Conservation (phyloP, 2,113 vertebrate genomes). For the Thunnus thynnus region DNA sequence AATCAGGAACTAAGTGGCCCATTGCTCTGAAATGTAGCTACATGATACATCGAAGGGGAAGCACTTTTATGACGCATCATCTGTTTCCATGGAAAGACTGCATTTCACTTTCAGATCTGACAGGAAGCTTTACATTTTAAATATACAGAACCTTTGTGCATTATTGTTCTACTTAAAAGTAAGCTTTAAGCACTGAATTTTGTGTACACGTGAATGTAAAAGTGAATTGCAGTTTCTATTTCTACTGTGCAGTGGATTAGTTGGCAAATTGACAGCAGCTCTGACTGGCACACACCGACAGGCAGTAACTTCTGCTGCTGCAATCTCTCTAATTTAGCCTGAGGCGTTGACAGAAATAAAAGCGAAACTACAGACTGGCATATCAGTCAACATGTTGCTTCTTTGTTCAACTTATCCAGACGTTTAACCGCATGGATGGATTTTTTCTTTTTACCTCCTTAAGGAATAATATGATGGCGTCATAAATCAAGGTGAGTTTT, state of each 20-base stretch:
- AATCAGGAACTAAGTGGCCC: too few relatives aligned
- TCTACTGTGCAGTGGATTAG: neutral
- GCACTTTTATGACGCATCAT: neutral
- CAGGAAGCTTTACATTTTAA: neutral
- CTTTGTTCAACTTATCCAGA: neutral
- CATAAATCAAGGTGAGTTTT: neutral
- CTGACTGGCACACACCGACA: too few relatives aligned
- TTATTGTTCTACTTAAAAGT: neutral
- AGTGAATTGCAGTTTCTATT: too few relatives aligned
- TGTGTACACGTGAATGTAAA: too few relatives aligned
- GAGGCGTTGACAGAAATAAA: neutral
- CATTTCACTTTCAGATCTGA: neutral
- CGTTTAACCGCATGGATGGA: neutral
- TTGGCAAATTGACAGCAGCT: neutral
- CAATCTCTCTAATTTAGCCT: neutral
- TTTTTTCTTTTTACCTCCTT: neutral
- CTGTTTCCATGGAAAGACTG: constrained; percentile 3
- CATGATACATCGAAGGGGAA: too few relatives aligned
- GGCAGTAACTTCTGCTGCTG: too few relatives aligned
- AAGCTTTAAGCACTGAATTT: too few relatives aligned
- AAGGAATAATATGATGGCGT: neutral
- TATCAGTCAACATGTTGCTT: too few relatives aligned
- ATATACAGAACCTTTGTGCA: neutral
- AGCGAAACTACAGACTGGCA: neutral
- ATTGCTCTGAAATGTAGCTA: too few relatives aligned